Base-by-base conservation (phyloP, 2,888 invertebrate genomes). In the Sympetrum striolatum region DNA sequence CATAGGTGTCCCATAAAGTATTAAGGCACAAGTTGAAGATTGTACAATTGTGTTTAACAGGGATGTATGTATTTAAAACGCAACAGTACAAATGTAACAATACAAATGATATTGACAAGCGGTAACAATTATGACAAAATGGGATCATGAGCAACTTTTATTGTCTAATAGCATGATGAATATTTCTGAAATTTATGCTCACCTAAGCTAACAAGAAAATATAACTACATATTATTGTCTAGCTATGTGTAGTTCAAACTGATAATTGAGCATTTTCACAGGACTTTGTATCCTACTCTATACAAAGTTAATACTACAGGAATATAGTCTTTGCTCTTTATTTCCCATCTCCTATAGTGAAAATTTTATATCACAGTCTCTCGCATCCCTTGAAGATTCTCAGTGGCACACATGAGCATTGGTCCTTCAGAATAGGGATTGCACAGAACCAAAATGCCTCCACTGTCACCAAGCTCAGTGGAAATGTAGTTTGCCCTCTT, bases 1-100 rank as follows among this genome's bases (percentile, higher is more conserved):
- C 90, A 90, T 91, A 92, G 91, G 91, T 92, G 92, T 91, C 91
- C 86, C 92, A 92, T 92, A 92, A 92, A 91, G 92, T 92, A 91
- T 91, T 91, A 82, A 91, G 86, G 86, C 86, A 86, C 86, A 86
- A 64, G 35, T 60, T 86, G 86, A 64, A 37, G 60, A 35, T 86
- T 31, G 64, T 86, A 91, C 91, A 92, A 91, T 91, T 91, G 91
- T 81, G 86, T 91, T 90, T 73, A 91, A 91, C 91, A 92, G 90
- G 90, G 91, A 90, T 91, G 64, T 91, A 91, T 91, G 91, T 91
- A 91, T 92, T 91, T 90, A 91, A 90, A 91, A 91, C 90, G 81
- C 39, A 81, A 81, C 91, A 81, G 90, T 91, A 91, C 91, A 91
- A 90, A 91, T 91, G 91, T 91, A 91, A 91, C 80, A 91, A 91